These are phyloP conservation scores for Oxytorus armatus DNA, from an alignment of 2,888 invertebrate species.

Conservation along the genomic window DNA sequence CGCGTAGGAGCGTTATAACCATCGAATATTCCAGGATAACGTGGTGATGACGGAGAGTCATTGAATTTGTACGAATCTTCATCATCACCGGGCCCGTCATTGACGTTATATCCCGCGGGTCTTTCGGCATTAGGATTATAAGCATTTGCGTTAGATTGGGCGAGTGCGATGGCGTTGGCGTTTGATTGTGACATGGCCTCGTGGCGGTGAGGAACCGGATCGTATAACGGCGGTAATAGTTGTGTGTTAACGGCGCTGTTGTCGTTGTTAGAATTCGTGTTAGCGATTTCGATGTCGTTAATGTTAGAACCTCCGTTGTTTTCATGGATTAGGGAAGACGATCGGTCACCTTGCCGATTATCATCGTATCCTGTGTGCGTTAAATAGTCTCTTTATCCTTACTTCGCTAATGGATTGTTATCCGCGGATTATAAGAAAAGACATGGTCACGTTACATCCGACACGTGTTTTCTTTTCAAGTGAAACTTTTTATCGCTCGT, in stretches of 20 bases:
- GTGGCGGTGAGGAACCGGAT: conserved; percentile 15
- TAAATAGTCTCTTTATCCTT: conserved; percentile 30
- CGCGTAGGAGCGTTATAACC: conserved; percentile 28
- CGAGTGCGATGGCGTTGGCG: conserved; percentile 43
- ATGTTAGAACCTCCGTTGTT: conserved; percentile 45
- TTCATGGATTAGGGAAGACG: conserved; percentile 42
- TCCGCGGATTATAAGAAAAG: too few relatives aligned
- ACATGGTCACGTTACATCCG: too few relatives aligned
- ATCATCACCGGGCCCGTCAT: conserved; percentile 6
- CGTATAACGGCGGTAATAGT: conserved; percentile 31
- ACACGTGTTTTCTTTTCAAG: too few relatives aligned
- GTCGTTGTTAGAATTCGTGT: conserved; percentile 62
- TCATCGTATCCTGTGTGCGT: conserved; percentile 59
- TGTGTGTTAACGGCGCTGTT: conserved; percentile 30
- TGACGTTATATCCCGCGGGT: conserved; percentile 14
- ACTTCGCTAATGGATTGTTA: too few relatives aligned
- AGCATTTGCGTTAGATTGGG: conserved; percentile 58
- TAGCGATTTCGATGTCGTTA: conserved; percentile 64
- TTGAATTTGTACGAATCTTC: conserved; percentile 33
- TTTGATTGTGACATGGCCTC: conserved; percentile 43
- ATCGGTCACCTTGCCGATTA: conserved; percentile 40
- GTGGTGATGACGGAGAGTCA: conserved; percentile 11
- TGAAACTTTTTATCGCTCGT: too few relatives aligned
- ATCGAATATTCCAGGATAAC: conserved; percentile 15
- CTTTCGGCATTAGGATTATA: conserved; percentile 44